Percentiles rank a stretch among this genome's conserved stretches.
These are phyloP conservation scores for Lasius platythorax DNA, from an alignment of 2,888 invertebrate species.

Conservation along the genomic window DNA sequence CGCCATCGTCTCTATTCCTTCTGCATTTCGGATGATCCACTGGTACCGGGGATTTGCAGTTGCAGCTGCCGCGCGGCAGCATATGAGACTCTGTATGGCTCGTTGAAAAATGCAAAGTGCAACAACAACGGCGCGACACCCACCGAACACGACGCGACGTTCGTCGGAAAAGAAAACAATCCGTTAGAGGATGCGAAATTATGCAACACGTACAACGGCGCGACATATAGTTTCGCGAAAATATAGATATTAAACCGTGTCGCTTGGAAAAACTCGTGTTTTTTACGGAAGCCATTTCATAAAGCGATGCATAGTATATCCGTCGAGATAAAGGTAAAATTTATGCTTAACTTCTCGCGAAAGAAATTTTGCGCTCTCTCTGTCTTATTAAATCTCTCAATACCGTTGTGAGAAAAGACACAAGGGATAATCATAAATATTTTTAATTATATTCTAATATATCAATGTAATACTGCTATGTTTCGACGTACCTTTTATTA, in stretches of 20 bases:
- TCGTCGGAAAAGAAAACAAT: conserved; percentile 40
- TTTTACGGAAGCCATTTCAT: conserved; percentile 9
- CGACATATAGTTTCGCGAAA: conserved; percentile 7
- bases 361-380: neutral
- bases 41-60: conserved; percentile 45
- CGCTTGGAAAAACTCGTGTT: neutral
- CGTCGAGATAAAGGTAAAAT: neutral
- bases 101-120: conserved; percentile 53
- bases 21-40: conserved; percentile 45
- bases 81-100: conserved; percentile 31
- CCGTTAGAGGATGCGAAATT: conserved; percentile 35
- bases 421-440: neutral
- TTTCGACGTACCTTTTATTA: neutral
- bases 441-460: neutral
- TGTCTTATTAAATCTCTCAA: neutral
- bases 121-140: conserved; percentile 22
- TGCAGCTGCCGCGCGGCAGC: conserved; percentile 25
- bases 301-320: neutral
- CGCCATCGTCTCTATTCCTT: conserved; percentile 52
- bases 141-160: conserved; percentile 23
- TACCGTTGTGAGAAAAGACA: neutral
- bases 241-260: conserved; percentile 41
- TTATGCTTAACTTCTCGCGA: neutral
- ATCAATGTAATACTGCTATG: neutral
- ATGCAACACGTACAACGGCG: neutral